phyloP scores from a whole-genome alignment of 64 coral and sea anemone genomes.

The Pachyseris speciosa region DNA sequence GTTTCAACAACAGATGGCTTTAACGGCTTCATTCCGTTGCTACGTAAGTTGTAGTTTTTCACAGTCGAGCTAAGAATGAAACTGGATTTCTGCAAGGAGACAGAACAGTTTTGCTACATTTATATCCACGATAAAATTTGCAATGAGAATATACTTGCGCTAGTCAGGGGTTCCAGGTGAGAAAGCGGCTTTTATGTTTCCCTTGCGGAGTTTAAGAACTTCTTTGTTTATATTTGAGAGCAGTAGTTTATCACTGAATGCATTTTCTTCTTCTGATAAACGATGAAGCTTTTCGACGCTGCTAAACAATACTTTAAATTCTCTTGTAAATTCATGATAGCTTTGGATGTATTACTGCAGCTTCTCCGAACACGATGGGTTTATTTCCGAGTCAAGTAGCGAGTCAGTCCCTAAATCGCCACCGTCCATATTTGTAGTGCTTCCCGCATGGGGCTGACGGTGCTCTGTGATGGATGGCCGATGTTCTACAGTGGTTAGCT shows the following conservation, averaged over 20 bases:
- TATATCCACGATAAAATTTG: background rate
- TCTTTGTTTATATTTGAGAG: background rate
- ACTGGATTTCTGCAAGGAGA: background rate
- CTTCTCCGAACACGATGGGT: background rate
- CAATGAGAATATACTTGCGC: background rate
- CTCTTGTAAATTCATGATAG: background rate
- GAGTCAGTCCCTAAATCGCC: background rate
- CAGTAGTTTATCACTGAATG: background rate
- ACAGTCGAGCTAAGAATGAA: background rate
- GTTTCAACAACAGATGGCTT: background rate
- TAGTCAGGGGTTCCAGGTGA: background rate
- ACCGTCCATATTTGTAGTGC: background rate
- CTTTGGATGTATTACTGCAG: background rate
- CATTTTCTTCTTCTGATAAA: background rate
- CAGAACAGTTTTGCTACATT: background rate
- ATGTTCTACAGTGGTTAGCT: too few relatives aligned
- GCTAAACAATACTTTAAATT: background rate
- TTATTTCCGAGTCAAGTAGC: background rate
- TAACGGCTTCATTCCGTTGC: background rate
- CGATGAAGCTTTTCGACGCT: background rate
- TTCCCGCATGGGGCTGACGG: background rate
- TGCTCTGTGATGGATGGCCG: too few relatives aligned
- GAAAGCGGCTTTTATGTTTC: slow-evolving; percentile 5
- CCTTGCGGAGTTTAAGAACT: background rate
- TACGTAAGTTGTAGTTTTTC: background rate